Conservation (phyloP, 2,888 invertebrate genomes). For the Nemurella pictetii region DNA sequence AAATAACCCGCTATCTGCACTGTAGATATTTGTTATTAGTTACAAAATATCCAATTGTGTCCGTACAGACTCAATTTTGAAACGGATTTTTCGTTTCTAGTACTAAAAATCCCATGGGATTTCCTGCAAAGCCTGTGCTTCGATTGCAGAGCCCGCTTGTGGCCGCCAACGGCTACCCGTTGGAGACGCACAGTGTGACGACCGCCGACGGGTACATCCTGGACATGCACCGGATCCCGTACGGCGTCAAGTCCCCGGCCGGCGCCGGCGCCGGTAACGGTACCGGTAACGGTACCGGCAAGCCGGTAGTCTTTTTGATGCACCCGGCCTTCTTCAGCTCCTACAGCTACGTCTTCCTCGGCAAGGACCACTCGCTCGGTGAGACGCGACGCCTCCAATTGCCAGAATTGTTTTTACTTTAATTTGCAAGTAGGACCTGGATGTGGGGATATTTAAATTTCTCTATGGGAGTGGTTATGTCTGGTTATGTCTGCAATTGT, state of each 20-base stretch:
- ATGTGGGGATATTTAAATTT: background rate
- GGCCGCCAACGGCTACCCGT: conserved; percentile 64
- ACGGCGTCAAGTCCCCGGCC: conserved; percentile 1
- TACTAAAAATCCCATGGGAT: too few species aligned
- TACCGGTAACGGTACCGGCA: too few species aligned
- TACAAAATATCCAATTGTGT: too few species aligned
- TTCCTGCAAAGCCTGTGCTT: background rate
- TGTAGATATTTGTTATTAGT: too few species aligned
- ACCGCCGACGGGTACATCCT: conserved; percentile 83
- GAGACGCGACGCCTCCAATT: background rate
- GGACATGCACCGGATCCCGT: conserved; percentile 68
- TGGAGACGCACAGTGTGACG: conserved; percentile 63
- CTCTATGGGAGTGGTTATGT: too few species aligned
- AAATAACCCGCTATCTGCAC: too few species aligned
- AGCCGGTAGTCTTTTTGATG: background rate
- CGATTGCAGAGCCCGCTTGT: conserved; percentile 56
- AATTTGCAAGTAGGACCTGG: background rate
- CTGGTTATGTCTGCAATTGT: too few species aligned
- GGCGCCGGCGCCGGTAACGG: background rate
- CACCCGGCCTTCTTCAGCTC: background rate
- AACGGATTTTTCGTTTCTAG: too few species aligned
- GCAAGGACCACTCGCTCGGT: background rate
- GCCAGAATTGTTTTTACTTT: background rate
- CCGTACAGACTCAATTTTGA: too few species aligned
- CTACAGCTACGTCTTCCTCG: background rate